Percentiles rank a stretch among this genome's conserved stretches.
phyloP scores from a whole-genome alignment of 2,888 invertebrate genomes.

The Aporophyla nigra region DNA sequence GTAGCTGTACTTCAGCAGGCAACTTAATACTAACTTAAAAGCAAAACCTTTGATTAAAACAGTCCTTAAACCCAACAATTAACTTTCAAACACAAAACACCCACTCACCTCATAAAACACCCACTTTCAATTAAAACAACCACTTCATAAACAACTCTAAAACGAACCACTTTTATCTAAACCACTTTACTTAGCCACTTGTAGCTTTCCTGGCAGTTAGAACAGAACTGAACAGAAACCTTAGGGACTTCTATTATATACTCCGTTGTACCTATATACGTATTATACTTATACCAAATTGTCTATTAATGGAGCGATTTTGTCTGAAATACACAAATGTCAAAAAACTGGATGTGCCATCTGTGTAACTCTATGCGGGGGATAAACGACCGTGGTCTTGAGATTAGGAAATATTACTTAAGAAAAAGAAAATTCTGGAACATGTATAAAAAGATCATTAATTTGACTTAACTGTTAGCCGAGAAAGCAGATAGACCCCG shows the following conservation, averaged over 20 bases:
- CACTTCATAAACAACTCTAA: conserved; percentile 5
- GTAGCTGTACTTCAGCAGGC: not conserved
- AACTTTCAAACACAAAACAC: not conserved
- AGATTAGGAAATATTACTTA: too few species aligned
- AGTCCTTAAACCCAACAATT: not conserved
- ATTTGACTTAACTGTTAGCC: not conserved
- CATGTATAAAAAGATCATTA: not conserved
- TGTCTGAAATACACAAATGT: conserved; percentile 17
- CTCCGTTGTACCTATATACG: conserved; percentile 45
- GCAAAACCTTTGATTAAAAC: not conserved
- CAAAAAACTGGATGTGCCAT: conserved; percentile 31
- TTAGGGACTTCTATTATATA: conserved; percentile 62
- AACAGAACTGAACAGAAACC: conserved; percentile 53
- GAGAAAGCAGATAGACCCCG: too few species aligned
- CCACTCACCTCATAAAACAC: conserved; percentile 37
- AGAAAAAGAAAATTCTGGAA: not conserved
- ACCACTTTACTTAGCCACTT: conserved; percentile 26
- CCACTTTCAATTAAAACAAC: conserved; percentile 2
- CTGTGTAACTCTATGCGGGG: too few species aligned
- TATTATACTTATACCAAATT: conserved; percentile 44
- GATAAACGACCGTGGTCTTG: too few species aligned
- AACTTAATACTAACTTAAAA: not conserved
- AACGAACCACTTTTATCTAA: not conserved
- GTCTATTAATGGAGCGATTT: conserved; percentile 54
- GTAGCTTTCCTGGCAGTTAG: conserved; percentile 29